phyloP scores from a whole-genome alignment of 2,113 vertebrate genomes.

The Lagenorhynchus albirostris region DNA sequence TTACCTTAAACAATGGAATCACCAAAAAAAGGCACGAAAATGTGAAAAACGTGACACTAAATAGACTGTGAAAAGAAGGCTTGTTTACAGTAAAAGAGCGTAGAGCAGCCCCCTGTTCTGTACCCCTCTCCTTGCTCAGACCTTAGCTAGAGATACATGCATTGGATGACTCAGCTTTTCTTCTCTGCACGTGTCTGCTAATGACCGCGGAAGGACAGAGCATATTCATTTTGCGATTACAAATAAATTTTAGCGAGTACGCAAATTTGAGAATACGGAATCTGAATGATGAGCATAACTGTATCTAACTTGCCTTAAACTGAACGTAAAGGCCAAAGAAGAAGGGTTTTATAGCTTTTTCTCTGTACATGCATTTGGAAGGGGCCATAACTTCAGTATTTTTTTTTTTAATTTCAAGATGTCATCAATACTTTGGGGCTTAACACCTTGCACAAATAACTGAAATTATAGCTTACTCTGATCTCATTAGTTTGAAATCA shows the following conservation, averaged over 20 bases:
- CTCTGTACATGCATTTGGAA: background rate
- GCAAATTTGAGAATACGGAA: background rate
- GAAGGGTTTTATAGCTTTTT: background rate
- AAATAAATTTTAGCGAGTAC: background rate
- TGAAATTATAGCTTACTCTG: background rate
- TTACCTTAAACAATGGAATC: background rate
- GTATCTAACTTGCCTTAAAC: background rate
- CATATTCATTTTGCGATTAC: no score
- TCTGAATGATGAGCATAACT: background rate
- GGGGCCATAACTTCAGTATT: background rate
- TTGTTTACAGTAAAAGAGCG: background rate
- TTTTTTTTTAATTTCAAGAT: background rate
- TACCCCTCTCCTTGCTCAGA: background rate
- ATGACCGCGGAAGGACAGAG: background rate
- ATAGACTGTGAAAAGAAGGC: background rate
- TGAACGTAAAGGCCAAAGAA: background rate
- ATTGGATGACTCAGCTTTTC: background rate
- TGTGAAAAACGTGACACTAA: background rate
- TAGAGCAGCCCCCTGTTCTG: background rate
- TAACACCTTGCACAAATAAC: background rate
- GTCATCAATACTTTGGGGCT: background rate
- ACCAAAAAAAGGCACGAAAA: background rate
- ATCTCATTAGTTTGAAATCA: background rate
- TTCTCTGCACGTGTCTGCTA: background rate
- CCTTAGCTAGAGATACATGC: background rate